phyloP scores from a whole-genome alignment of 2,888 invertebrate species.

The Cataglyphis rosenhaueri region DNA sequence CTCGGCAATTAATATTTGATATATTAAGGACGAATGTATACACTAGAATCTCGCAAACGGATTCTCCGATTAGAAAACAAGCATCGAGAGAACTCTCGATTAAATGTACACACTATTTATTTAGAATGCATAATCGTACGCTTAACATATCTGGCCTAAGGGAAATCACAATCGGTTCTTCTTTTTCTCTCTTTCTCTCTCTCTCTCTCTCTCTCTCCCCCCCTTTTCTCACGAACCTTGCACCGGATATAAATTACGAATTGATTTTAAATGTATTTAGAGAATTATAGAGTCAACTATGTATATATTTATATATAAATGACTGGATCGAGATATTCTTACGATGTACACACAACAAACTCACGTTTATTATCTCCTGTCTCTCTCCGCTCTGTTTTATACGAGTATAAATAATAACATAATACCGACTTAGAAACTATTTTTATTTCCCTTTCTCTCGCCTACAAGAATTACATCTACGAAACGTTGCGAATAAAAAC shows the following conservation, averaged over 20 bases:
- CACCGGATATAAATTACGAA: slow-evolving; percentile 80
- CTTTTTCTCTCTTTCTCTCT: slow-evolving; percentile 46
- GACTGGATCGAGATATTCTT: slow-evolving; percentile 77
- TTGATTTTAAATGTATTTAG: slow-evolving; percentile 78
- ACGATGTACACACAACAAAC: slow-evolving; percentile 82
- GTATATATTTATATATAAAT: slow-evolving; percentile 73
- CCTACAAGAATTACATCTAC: slow-evolving; percentile 72
- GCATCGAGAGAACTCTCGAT: slow-evolving; percentile 54
- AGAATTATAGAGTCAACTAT: slow-evolving; percentile 77
- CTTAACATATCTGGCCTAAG: slow-evolving; percentile 84
- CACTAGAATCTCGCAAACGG: neutral
- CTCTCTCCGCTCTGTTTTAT: slow-evolving; percentile 76
- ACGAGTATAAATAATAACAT: slow-evolving; percentile 84
- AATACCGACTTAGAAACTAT: slow-evolving; percentile 84
- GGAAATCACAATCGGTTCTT: slow-evolving; percentile 81
- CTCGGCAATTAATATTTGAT: slow-evolving; percentile 1
- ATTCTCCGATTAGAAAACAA: slow-evolving; percentile 48
- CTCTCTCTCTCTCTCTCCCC: neutral
- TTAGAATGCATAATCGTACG: slow-evolving; percentile 84
- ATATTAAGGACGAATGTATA: neutral
- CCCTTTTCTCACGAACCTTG: slow-evolving; percentile 71
- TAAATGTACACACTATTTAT: slow-evolving; percentile 85
- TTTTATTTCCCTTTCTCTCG: slow-evolving; percentile 66
- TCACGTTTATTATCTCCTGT: slow-evolving; percentile 77
- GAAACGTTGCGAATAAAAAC: slow-evolving; percentile 69